phyloP scores from a whole-genome alignment of 2,888 invertebrate species.

The Athalia circularis region DNA sequence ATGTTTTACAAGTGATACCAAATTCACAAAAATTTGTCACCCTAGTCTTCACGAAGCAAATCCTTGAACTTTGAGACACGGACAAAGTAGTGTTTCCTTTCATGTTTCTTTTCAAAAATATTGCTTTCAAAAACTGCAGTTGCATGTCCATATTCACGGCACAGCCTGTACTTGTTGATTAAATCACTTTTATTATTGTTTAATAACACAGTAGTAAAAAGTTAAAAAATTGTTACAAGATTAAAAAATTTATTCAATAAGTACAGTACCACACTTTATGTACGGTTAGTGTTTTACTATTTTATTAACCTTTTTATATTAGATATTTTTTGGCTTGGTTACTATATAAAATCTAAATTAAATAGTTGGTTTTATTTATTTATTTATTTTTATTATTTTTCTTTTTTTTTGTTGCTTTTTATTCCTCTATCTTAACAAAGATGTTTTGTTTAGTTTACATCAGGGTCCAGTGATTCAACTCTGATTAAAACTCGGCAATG shows the following conservation, averaged over 20 bases:
- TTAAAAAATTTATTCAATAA: conserved; percentile 35
- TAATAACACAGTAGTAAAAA: conserved; percentile 42
- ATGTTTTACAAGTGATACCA: conserved; percentile 20
- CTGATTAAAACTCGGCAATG: conserved; percentile 23
- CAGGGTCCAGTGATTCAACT: conserved; percentile 1
- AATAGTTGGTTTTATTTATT: conserved; percentile 55
- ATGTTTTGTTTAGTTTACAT: conserved; percentile 37
- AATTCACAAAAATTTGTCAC: conserved; percentile 23
- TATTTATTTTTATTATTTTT: conserved; percentile 18
- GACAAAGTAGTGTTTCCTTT: conserved; percentile 32
- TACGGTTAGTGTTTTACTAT: conserved; percentile 32
- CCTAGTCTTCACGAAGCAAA: conserved; percentile 21
- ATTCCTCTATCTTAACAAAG: conserved; percentile 35
- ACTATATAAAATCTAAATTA: conserved; percentile 68
- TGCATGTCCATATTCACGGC: conserved; percentile 31
- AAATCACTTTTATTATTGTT: conserved; percentile 42
- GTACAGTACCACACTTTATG: conserved; percentile 38
- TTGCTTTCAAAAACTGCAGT: conserved; percentile 44
- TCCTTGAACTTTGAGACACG: conserved; percentile 10
- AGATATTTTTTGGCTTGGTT: conserved; percentile 69
- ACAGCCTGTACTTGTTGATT: conserved; percentile 42
- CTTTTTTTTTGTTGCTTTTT: conserved; percentile 15
- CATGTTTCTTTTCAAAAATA: conserved; percentile 42
- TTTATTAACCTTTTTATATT: conserved; percentile 42
- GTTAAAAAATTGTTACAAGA: conserved; percentile 44